phyloP scores from a whole-genome alignment of 2,888 invertebrate genomes.

The Lamellibrachia columna region DNA sequence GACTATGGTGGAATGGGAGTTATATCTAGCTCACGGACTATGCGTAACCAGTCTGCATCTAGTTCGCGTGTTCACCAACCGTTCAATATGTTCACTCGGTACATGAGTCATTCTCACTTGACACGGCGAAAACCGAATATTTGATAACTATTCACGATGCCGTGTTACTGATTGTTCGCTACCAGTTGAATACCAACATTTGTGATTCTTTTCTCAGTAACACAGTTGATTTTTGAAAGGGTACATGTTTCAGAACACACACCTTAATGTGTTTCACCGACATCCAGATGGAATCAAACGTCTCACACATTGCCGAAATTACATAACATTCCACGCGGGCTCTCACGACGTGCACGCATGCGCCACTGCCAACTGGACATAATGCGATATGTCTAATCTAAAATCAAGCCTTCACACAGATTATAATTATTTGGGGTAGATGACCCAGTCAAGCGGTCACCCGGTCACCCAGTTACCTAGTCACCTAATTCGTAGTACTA shows the following conservation, averaged over 20 bases:
- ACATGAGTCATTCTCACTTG: no score
- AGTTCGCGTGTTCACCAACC: no score
- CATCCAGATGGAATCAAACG: background rate
- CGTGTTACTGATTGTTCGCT: background rate
- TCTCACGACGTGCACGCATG: background rate
- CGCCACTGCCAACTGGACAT: background rate
- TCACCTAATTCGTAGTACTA: background rate
- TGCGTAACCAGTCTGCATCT: no score
- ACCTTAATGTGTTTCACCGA: background rate
- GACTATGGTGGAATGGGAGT: no score
- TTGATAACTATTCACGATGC: no score
- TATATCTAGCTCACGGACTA: no score
- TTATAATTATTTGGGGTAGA: background rate
- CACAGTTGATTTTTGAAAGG: background rate
- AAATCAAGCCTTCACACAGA: background rate
- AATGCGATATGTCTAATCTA: background rate
- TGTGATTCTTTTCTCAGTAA: background rate
- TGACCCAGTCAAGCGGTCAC: background rate
- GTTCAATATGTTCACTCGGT: no score
- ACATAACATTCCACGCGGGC: background rate
- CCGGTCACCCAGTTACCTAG: background rate
- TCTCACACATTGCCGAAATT: background rate
- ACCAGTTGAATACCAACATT: background rate
- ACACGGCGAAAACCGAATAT: no score
- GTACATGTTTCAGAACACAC: background rate